Base-by-base conservation (phyloP, 2,113 vertebrate genomes). In the Hemiscyllium ocellatum region DNA sequence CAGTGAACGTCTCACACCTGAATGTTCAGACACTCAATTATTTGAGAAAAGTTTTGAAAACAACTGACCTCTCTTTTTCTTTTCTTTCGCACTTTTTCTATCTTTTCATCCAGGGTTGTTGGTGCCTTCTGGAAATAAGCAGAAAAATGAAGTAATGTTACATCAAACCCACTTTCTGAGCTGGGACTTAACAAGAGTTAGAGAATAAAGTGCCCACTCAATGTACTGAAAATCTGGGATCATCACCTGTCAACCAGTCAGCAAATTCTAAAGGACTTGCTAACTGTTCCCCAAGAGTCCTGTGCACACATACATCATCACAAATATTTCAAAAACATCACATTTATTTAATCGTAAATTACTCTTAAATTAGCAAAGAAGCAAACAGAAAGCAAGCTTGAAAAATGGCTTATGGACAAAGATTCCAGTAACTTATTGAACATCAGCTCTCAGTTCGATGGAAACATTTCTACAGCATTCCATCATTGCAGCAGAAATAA, bases 61-160 rank as follows among this genome's bases (percentile, higher is more conserved):
- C 42, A 76, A 80, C 97, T 97, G 50, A 99, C 98, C 98, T 98
- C 98, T 0, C 96, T 96, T 96, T 98, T 99, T 96, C 99, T 98
- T 78, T 98, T 98, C 97, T 98, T 98, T 24, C 99, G 97, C 90
- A 99, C 98, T 96, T 98, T 98, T 90, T 99, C 99, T 2, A 99
- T 99, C 97, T 99, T 99, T 96, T 99, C 98, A 95, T 99, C 99
- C 96, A 99, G 96, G 0, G 98, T 99, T 0, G 99, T 99, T 2
- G 97, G 97, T 1, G 97, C 97, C 97, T 97, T 98, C 99, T 99
- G 96, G 33, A 70, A 96, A 96, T 10, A 42, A 96, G 96, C 96
- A 95, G 12, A 78, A 66, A 93, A 69, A 2, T 96, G 0, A 93
- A 17, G 15, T 90, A 61, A 33, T 15, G 6, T 56, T 90, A 15